Conservation (phyloP, 2,797 vertebrate genomes). For the Enteromius afrohamiltoni region DNA sequence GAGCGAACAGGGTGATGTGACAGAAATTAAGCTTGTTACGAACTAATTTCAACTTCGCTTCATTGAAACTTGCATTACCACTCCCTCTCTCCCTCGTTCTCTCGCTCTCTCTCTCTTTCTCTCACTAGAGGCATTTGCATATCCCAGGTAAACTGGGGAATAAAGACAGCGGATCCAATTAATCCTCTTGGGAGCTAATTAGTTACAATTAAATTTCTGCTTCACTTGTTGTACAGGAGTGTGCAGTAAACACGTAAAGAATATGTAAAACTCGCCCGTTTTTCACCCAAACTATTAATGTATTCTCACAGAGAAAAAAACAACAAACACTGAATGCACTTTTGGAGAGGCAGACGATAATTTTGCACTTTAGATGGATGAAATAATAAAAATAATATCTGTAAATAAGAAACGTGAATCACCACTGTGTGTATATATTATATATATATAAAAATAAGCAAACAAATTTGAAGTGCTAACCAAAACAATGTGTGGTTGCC, state of each 20-base stretch:
- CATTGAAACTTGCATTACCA: slow-evolving; percentile 70
- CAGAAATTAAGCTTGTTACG: slow-evolving; percentile 75
- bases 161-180: slow-evolving; percentile 83
- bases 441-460: background rate
- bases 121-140: slow-evolving; percentile 79
- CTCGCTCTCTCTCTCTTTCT: slow-evolving; percentile 56
- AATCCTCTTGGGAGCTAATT: slow-evolving; percentile 85
- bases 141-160: slow-evolving; percentile 84
- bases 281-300: slow-evolving; percentile 64
- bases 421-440: background rate
- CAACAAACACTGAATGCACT: slow-evolving; percentile 1
- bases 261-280: slow-evolving; percentile 79
- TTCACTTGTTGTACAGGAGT: slow-evolving; percentile 84
- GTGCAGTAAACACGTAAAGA: slow-evolving; percentile 84
- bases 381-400: background rate
- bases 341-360: background rate
- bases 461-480: background rate
- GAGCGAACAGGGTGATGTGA: slow-evolving; percentile 66
- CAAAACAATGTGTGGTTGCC: background rate
- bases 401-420: background rate
- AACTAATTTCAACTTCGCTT: slow-evolving; percentile 77
- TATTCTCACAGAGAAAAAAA: slow-evolving; percentile 24
- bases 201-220: slow-evolving; percentile 86
- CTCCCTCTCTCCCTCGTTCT: slow-evolving; percentile 56
- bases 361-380: slow-evolving; percentile 1